Conservation (phyloP, 2,113 vertebrate species). For the Phalacrocorax aristotelis region DNA sequence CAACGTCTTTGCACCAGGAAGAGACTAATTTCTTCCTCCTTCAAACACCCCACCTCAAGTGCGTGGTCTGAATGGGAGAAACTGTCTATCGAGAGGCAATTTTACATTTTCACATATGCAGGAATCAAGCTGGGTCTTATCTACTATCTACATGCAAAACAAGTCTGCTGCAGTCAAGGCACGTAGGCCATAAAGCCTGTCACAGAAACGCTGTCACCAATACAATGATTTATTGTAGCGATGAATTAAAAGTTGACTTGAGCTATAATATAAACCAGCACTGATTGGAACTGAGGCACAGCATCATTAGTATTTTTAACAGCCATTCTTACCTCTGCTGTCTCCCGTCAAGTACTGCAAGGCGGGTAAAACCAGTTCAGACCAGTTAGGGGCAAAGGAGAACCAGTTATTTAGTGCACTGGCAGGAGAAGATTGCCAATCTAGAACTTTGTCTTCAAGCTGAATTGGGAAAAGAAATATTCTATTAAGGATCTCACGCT, state of each 20-base stretch:
- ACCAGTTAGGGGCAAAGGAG: constrained; percentile 90
- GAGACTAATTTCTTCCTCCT: background rate
- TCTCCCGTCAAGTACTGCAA: constrained; percentile 93
- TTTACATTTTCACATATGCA: background rate
- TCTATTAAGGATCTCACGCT: background rate
- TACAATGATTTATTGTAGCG: background rate
- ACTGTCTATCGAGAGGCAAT: background rate
- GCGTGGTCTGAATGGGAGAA: background rate
- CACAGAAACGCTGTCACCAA: background rate
- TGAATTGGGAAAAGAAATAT: constrained; percentile 37
- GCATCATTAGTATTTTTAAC: background rate
- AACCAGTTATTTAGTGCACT: constrained; percentile 94
- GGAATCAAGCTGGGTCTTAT: background rate
- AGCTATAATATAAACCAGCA: background rate
- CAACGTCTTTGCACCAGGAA: fast-evolving
- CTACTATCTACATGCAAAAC: background rate
- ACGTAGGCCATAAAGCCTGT: background rate
- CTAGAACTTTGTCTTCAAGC: constrained; percentile 93
- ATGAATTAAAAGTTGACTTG: background rate
- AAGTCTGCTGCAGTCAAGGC: background rate
- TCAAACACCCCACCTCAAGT: background rate
- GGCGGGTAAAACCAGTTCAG: constrained; percentile 88
- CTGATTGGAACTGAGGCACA: background rate
- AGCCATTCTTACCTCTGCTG: constrained; percentile 80
- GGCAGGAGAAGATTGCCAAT: constrained; percentile 91